phyloP scores from a whole-genome alignment of 2,797 vertebrate species.

The Champsocephalus esox region DNA sequence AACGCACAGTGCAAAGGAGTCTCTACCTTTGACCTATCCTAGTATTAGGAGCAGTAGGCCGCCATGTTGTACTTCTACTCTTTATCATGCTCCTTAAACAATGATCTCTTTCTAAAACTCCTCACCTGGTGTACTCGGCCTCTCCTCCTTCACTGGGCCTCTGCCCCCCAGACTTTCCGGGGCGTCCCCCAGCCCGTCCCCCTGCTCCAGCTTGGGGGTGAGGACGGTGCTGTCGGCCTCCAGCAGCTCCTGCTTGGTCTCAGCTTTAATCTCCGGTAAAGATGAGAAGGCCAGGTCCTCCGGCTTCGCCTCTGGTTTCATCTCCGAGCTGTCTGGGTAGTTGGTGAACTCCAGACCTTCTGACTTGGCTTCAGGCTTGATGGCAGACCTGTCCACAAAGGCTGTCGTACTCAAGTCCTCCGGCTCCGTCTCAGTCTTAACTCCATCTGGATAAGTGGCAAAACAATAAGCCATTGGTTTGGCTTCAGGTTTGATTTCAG shows the following conservation, averaged over 20 bases:
- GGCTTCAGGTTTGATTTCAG: constrained; percentile 58
- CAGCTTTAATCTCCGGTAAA: constrained; percentile 49
- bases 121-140: constrained; percentile 77
- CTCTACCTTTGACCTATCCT: too few relatives aligned
- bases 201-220: constrained; percentile 81
- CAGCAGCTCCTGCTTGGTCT: constrained; percentile 72
- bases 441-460: constrained; percentile 14
- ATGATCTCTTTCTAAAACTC: background rate
- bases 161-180: constrained; percentile 65
- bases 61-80: background rate
- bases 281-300: constrained; percentile 42
- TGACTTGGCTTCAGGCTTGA: constrained; percentile 64
- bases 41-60: too few relatives aligned
- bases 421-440: constrained; percentile 57
- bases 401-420: constrained; percentile 33
- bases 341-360: constrained; percentile 54
- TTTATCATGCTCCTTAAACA: background rate
- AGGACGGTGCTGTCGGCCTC: constrained; percentile 84
- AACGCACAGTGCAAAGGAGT: too few relatives aligned
- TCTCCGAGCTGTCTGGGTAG: constrained; percentile 68
- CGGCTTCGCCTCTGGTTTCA: constrained; percentile 64
- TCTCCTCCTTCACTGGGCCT: constrained; percentile 82
- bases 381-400: constrained; percentile 36
- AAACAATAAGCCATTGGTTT: constrained; percentile 52
- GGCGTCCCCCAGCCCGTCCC: constrained; percentile 65